phyloP scores from a whole-genome alignment of 2,888 invertebrate species.

The Cynaeus angustus region DNA sequence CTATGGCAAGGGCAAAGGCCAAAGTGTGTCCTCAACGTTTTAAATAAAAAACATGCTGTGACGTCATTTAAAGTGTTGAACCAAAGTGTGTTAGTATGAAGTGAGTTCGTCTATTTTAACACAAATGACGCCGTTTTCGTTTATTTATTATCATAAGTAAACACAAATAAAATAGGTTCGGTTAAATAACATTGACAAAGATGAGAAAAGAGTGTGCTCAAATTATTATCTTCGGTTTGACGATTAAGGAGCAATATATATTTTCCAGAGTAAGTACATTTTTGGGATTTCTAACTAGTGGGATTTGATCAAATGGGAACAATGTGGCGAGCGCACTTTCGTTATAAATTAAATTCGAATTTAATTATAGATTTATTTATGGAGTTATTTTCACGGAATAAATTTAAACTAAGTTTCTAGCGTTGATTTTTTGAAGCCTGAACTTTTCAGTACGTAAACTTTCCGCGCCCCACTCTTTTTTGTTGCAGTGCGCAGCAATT shows the following conservation, averaged over 20 bases:
- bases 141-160: constrained; percentile 16
- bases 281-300: not conserved
- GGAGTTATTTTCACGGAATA: constrained; percentile 5
- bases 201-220: constrained; percentile 32
- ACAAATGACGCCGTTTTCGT: constrained; percentile 32
- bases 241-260: constrained; percentile 40
- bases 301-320: no score
- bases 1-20: constrained; percentile 46
- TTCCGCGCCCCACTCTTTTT: constrained; percentile 41
- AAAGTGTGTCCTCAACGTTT: constrained; percentile 45
- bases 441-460: constrained; percentile 36
- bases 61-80: constrained; percentile 43
- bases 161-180: not conserved
- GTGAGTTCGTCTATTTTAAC: constrained; percentile 37
- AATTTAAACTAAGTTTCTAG: constrained; percentile 21
- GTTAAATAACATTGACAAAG: not conserved
- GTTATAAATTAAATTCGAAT: constrained; percentile 21
- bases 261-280: constrained; percentile 41
- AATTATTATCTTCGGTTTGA: constrained; percentile 36
- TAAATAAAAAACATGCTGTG: constrained; percentile 44
- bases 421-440: constrained; percentile 25
- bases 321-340: constrained; percentile 10
- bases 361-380: constrained; percentile 12
- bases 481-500: constrained; percentile 49
- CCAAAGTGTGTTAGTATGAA: constrained; percentile 28